Conservation (phyloP, 2,888 invertebrate genomes). For the Conomelus anceps region DNA sequence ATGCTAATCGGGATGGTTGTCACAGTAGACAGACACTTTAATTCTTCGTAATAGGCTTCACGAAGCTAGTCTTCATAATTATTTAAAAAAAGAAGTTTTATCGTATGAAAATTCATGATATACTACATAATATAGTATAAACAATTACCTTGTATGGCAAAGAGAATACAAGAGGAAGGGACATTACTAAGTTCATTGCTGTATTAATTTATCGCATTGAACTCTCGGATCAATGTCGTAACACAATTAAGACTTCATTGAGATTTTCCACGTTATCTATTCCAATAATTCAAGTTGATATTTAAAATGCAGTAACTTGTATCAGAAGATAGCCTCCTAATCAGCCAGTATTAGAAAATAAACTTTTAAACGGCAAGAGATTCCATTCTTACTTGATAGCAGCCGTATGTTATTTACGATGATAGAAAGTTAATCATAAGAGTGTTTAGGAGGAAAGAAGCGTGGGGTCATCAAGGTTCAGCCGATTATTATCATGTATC, state of each 20-base stretch:
- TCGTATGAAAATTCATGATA: no score
- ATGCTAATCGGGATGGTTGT: no score
- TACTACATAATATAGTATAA: not conserved
- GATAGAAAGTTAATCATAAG: not conserved
- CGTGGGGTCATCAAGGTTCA: not conserved
- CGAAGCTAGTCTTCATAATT: not conserved
- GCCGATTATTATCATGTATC: not conserved
- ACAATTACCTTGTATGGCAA: not conserved
- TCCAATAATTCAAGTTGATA: not conserved
- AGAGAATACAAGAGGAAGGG: not conserved
- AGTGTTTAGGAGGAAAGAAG: not conserved
- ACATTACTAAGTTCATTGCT: not conserved
- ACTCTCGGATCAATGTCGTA: not conserved
- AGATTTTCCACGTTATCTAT: not conserved
- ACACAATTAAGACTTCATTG: not conserved
- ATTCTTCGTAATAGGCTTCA: not conserved
- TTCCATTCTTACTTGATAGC: not conserved
- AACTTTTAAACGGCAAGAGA: not conserved
- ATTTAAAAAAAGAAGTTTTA: not conserved
- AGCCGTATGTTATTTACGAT: not conserved
- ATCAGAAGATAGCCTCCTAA: not conserved
- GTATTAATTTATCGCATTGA: not conserved
- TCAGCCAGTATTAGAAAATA: not conserved
- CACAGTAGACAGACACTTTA: not conserved
- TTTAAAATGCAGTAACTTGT: not conserved